Percentiles rank a stretch among this genome's conserved stretches.
Evolutionary conservation across 2,113 vertebrate genomes (phyloP).

Genomic region (Montifringilla adamsi): DNA sequence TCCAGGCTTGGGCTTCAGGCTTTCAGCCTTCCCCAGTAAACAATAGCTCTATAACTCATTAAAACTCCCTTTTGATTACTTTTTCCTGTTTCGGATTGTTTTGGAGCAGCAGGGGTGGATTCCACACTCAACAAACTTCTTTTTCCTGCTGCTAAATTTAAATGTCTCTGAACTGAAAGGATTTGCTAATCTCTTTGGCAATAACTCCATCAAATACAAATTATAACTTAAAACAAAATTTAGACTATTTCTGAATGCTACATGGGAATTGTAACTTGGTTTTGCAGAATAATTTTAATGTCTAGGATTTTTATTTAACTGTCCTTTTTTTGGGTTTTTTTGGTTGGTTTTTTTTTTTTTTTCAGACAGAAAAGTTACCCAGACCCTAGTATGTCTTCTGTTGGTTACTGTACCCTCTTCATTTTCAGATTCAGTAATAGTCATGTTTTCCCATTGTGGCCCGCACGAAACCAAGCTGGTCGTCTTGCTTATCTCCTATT

Average conservation of each 20-base stretch:
- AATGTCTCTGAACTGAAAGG: conserved; percentile 65
- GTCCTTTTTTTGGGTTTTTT: background rate
- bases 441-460: background rate
- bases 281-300: background rate
- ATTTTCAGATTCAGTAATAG: background rate
- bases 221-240: conserved; percentile 31
- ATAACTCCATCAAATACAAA: background rate
- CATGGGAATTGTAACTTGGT: background rate
- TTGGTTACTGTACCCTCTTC: background rate
- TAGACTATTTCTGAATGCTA: background rate
- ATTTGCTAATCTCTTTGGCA: background rate
- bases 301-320: background rate
- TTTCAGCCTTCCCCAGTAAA: conserved; percentile 68
- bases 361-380: background rate
- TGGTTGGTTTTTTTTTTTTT: background rate
- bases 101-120: conserved; percentile 71
- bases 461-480: background rate
- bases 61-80: conserved; percentile 83
- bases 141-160: conserved; percentile 81
- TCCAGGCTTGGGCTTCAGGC: conserved; percentile 32
- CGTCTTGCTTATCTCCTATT: background rate
- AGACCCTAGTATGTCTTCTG: background rate
- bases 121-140: conserved; percentile 69
- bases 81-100: conserved; percentile 90
- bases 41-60: conserved; percentile 84